Conservation (phyloP, 2,113 vertebrate genomes). For the Chaetops frenatus region DNA sequence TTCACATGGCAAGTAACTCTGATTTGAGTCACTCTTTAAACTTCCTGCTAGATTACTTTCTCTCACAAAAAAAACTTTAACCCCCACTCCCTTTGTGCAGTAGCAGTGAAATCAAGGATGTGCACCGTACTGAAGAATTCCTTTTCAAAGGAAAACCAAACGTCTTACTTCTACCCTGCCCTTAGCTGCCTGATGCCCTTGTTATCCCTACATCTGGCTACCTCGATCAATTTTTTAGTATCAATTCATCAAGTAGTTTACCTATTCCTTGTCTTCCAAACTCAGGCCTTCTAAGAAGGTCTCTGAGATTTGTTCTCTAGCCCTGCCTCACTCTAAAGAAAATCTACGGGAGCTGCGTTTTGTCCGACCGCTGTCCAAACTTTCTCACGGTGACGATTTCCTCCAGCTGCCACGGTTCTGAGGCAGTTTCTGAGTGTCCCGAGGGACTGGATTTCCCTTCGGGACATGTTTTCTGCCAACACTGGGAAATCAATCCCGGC, state of each 20-base stretch:
- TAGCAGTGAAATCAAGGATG: neutral
- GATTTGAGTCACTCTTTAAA: neutral
- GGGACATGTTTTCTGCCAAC: neutral
- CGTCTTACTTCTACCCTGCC: rapidly evolving
- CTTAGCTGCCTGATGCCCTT: neutral
- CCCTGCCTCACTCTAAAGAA: neutral
- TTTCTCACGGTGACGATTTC: neutral
- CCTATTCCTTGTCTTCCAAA: neutral
- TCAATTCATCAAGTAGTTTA: neutral
- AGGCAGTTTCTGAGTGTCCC: neutral
- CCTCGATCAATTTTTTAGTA: neutral
- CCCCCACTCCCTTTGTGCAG: rapidly evolving
- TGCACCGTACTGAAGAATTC: neutral
- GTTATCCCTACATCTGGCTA: neutral
- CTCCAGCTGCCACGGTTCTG: neutral
- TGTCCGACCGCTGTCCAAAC: neutral
- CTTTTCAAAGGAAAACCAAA: neutral
- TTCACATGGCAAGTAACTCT: neutral
- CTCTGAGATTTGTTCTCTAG: neutral
- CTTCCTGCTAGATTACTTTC: neutral
- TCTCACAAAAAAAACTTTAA: neutral
- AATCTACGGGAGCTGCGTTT: neutral
- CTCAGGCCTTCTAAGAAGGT: neutral
- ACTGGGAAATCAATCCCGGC: neutral
- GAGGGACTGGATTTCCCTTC: neutral